phyloP scores from a whole-genome alignment of 1,140 invertebrate species.

The Drosophila ironensis region DNA sequence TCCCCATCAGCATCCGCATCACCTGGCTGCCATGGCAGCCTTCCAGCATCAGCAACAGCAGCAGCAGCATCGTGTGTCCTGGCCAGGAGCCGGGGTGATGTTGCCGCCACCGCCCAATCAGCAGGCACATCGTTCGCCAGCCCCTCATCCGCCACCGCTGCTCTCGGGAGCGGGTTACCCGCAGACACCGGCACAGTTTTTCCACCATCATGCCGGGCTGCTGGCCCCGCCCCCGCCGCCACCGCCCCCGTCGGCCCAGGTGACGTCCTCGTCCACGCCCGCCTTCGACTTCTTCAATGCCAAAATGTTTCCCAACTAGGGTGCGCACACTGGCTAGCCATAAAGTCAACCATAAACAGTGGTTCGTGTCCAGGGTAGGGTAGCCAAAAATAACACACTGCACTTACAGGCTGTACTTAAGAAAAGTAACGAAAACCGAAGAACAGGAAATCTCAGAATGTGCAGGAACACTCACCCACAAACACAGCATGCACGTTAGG shows the following conservation, averaged over 20 bases:
- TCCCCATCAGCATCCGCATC: constrained; percentile 38
- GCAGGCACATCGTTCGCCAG: constrained; percentile 26
- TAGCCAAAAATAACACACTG: constrained; percentile 38
- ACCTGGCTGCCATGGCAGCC: constrained; percentile 62
- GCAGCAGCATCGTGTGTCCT: constrained; percentile 53
- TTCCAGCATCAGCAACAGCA: constrained; percentile 49
- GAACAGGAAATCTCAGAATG: constrained; percentile 63
- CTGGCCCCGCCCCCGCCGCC: constrained; percentile 55
- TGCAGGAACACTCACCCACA: constrained; percentile 67
- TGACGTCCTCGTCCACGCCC: constrained; percentile 34
- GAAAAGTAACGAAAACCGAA: constrained; percentile 31
- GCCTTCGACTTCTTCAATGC: constrained; percentile 74
- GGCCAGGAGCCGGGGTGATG: constrained; percentile 58
- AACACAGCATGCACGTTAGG: constrained; percentile 19
- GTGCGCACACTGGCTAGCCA: constrained; percentile 18
- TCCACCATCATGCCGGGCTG: constrained; percentile 49
- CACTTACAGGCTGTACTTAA: constrained; percentile 76
- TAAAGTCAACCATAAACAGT: neutral
- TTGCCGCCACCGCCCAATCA: constrained; percentile 52
- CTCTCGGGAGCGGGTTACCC: constrained; percentile 37
- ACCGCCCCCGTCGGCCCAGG: constrained; percentile 34
- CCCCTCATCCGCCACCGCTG: constrained; percentile 52
- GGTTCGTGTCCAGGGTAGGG: constrained; percentile 1
- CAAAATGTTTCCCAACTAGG: constrained; percentile 71
- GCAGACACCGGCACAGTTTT: constrained; percentile 22